A percentile compares a stretch with the other conserved stretches of the same genome.
phyloP scores from a whole-genome alignment of 2,888 invertebrate species.

The Pyrochroa serraticornis region DNA sequence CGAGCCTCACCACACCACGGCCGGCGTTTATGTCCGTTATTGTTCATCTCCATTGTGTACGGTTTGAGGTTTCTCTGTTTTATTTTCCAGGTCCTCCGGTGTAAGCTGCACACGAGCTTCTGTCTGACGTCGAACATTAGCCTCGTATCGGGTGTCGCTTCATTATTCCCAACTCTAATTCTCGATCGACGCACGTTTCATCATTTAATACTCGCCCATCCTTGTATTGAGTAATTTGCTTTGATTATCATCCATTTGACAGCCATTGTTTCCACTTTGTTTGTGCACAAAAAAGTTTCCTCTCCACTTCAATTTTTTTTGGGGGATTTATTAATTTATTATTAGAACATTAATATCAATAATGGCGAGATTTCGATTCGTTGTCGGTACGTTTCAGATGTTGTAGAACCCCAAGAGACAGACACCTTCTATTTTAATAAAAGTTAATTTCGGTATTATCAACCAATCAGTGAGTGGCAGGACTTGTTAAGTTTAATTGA shows the following conservation, averaged over 20 bases:
- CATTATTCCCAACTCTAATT: slow-evolving; percentile 31
- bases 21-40: slow-evolving; percentile 9
- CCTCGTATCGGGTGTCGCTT: slow-evolving; percentile 41
- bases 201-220: slow-evolving; percentile 39
- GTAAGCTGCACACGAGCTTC: slow-evolving; percentile 24
- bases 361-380: background rate
- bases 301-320: slow-evolving; percentile 1
- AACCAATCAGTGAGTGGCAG: slow-evolving; percentile 45
- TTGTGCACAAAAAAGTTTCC: slow-evolving; percentile 12
- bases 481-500: slow-evolving; percentile 46
- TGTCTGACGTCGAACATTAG: slow-evolving; percentile 32
- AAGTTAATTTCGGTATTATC: slow-evolving; percentile 47
- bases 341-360: background rate
- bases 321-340: background rate
- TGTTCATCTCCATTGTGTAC: slow-evolving; percentile 14
- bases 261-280: slow-evolving; percentile 31
- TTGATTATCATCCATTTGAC: slow-evolving; percentile 39
- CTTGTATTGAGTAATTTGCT: slow-evolving; percentile 35
- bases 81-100: slow-evolving; percentile 17
- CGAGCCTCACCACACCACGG: too few relatives aligned
- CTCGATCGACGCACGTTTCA: slow-evolving; percentile 39
- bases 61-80: slow-evolving; percentile 17
- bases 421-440: slow-evolving; percentile 37
- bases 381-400: background rate
- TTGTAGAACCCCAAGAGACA: slow-evolving; percentile 6